Conservation (phyloP, 2,113 vertebrate species). For the Neomonachus schauinslandi region DNA sequence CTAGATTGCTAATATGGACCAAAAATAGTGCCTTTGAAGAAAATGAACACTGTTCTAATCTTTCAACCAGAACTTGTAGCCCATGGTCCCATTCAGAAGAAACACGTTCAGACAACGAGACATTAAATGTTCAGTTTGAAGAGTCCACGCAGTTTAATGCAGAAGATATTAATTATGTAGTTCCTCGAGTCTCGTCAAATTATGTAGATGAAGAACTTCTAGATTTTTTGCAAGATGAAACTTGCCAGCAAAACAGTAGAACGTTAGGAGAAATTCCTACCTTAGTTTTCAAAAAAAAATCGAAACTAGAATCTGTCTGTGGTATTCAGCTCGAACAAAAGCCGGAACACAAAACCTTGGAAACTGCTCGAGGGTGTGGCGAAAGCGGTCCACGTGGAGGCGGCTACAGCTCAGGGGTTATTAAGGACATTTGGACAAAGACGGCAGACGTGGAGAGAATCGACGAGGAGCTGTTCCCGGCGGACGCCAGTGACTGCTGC, state of each 20-base stretch:
- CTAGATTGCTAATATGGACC: conserved; percentile 99
- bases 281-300: conserved; percentile 94
- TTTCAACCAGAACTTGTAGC: conserved; percentile 99
- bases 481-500: conserved; percentile 91
- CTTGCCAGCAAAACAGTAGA: conserved; percentile 89
- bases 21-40: conserved; percentile 99
- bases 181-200: conserved; percentile 93
- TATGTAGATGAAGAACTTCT: conserved; percentile 97
- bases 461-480: conserved; percentile 90
- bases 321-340: conserved; percentile 96
- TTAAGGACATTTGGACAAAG: conserved; percentile 98
- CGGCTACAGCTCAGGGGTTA: conserved; percentile 97
- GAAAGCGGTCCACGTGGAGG: conserved; percentile 90
- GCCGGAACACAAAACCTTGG: conserved; percentile 91
- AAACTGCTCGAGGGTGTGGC: conserved; percentile 88
- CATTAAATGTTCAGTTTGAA: conserved; percentile 91
- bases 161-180: conserved; percentile 93
- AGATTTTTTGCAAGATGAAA: conserved; percentile 95
- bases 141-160: conserved; percentile 92
- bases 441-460: conserved; percentile 88
- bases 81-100: conserved; percentile 99
- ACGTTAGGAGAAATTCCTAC: conserved; percentile 89
- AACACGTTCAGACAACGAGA: conserved; percentile 98
- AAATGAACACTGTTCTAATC: conserved; percentile 99
- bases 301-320: conserved; percentile 98